Evolutionary conservation across 1,140 invertebrate species (phyloP), one percentile per base, ranked within the genome.

Genomic region (Drosophila yakuba): DNA sequence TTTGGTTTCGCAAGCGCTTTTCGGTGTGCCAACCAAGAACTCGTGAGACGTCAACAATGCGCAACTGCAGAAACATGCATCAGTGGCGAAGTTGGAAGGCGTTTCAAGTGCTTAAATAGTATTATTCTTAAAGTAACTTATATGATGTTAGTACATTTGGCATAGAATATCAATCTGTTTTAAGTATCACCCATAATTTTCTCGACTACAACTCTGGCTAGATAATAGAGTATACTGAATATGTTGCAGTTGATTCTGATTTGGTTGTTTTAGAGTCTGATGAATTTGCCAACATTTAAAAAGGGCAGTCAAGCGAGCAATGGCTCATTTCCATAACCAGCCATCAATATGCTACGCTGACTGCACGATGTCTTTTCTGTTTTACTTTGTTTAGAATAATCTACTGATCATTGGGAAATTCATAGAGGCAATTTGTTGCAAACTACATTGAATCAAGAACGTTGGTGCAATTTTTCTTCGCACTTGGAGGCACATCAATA

Each of bases 1-100:
- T 78, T 82, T 58, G 60, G 71, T 74, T 77, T 78, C 57, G 62
- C 50, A 82, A 83, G 23, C 48, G 6, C 52, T 56, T 68, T 62
- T 63, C 41, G 47, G 17, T 50, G 6, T 50, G 23, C 61, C 44
- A 44, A 35, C 32, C 44, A 52, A 44, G 25, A 57, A 62, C 51
- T 39, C 51, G 39, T 17, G 15, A 45, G 8, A 55, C 32, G 57
- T 52, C 71, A 54, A 43, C 67, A 74, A 61, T 66, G 58, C 47
- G 45, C 59, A 75, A 74, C 23, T 63, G 64, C 64, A 68, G 38
- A 50, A 23, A 48, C 56, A 44, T 32, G n/a, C 41, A 60, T 45
- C 28, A 63, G 60, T 14, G 63, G 45, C 4, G 6, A 28, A 15
- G 36, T 41, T 5, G 7, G 11, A 4, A 50, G 61, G 64, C 60